These are phyloP conservation scores for Todiramphus chloris DNA, from an alignment of 2,113 vertebrate species.

Conservation along the genomic window DNA sequence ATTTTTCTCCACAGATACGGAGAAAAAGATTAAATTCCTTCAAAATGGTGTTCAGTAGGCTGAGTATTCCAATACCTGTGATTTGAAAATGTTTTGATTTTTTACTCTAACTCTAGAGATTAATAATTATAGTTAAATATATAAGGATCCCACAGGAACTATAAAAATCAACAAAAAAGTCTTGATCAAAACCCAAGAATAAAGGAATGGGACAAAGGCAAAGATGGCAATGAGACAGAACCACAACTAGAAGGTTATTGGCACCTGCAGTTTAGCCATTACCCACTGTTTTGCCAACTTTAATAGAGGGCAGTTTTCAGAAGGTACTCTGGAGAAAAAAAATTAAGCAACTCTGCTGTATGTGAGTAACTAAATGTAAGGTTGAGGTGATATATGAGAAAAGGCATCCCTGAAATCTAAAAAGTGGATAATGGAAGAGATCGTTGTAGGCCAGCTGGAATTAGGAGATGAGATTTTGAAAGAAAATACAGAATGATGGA, in stretches of 20 bases:
- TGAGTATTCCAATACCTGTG: background rate
- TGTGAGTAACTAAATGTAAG: background rate
- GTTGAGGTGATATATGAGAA: background rate
- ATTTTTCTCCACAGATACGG: background rate
- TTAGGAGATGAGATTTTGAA: background rate
- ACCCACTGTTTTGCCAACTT: background rate
- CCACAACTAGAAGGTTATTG: background rate
- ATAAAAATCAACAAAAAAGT: background rate
- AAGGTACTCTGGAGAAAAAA: background rate
- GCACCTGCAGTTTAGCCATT: background rate
- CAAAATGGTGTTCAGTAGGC: background rate
- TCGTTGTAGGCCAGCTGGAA: background rate
- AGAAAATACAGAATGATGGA: background rate
- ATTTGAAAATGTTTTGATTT: background rate
- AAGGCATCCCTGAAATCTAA: background rate
- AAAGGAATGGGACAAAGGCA: background rate
- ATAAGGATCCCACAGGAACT: background rate
- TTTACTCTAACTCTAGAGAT: background rate
- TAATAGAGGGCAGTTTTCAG: background rate
- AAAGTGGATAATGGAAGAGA: background rate
- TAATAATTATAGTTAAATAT: background rate
- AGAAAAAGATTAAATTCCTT: background rate
- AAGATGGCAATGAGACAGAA: background rate
- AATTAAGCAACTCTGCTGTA: background rate
- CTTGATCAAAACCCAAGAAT: background rate